Conservation (phyloP, 1,140 invertebrate genomes). For the Drosophila serrata region DNA sequence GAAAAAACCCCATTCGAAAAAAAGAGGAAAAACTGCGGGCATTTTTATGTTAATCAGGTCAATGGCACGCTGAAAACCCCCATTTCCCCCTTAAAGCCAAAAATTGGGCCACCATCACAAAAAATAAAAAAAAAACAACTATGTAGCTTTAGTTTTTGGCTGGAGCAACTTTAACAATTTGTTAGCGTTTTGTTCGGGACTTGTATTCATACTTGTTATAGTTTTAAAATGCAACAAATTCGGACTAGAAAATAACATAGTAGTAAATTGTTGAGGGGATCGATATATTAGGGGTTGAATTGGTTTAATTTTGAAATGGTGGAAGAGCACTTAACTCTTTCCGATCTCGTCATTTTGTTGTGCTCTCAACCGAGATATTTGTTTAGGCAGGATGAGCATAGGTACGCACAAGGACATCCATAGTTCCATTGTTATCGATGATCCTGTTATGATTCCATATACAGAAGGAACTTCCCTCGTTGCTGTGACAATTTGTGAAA, state of each 20-base stretch:
- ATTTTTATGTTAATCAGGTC: conserved; percentile 79
- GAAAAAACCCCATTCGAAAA: conserved; percentile 35
- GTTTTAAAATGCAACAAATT: conserved; percentile 24
- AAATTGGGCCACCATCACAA: conserved; percentile 33
- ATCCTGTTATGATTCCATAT: conserved; percentile 69
- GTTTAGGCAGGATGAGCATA: conserved; percentile 58
- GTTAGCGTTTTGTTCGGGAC: conserved; percentile 15
- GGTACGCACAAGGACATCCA: conserved; percentile 25
- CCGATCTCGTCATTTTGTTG: conserved; percentile 44
- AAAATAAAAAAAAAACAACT: not conserved
- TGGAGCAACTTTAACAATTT: conserved; percentile 30
- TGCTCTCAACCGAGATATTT: conserved; percentile 55
- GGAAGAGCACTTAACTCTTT: conserved; percentile 20
- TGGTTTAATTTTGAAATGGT: conserved; percentile 15
- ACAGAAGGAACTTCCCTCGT: conserved; percentile 19
- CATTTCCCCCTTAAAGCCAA: conserved; percentile 8
- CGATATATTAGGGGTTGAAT: conserved; percentile 2
- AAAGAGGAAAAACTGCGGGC: conserved; percentile 64
- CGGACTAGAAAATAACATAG: not conserved
- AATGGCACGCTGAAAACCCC: conserved; percentile 57
- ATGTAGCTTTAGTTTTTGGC: conserved; percentile 26
- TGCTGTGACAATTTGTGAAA: conserved; percentile 35
- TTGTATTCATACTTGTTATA: conserved; percentile 1
- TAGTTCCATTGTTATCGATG: conserved; percentile 36
- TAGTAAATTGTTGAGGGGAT: not conserved